Evolutionary conservation across 2,888 invertebrate species (phyloP), one percentile per base, ranked within the genome.

Genomic region (Timema podura): DNA sequence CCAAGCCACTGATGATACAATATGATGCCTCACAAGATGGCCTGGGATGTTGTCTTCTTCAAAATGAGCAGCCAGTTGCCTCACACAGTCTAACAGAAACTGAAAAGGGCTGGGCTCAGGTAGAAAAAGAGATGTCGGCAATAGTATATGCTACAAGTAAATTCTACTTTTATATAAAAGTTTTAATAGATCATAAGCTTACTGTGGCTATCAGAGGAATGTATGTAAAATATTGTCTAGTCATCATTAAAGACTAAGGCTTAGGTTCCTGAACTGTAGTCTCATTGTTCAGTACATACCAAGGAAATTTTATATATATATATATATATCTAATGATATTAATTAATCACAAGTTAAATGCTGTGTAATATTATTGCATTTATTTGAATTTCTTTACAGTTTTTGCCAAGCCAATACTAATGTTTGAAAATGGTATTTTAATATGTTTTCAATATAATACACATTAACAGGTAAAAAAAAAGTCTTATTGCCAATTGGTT

Each of bases 1-100:
- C 5, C 30, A 61, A 61, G 16, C 30, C 61, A 30, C 30, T 61
- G 5, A 61, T 45, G 10, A 61, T 61, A 6, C 30, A 61, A 61
- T 15, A 16, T 30, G 61, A 16, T 61, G 61, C 61, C 30, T 61
- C 61, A 13, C 61, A 61, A 13, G 61, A 61, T 5, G 61, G 61
- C 13, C 30, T 61, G 7, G 61, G 15, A 15, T 61, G 61, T 45
- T 61, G 61, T 61, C 61, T 61, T 45, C 61, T 61, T 30, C 16
- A 61, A 61, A 15, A 61, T 30, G 61, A 45, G n/a, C 61, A 61
- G 13, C 61, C 61, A 5, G 45, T 61, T 13, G 54, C 54, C 2
- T 54, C 5, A 15, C 54, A 2, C n/a, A 54, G 54, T 54, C 54
- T 54, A 10, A 10, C 54, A 54, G 54, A 10, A 3, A 30, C 30